These are phyloP conservation scores for Gulo gulo DNA, from an alignment of 2,113 vertebrate species.

Conservation along the genomic window DNA sequence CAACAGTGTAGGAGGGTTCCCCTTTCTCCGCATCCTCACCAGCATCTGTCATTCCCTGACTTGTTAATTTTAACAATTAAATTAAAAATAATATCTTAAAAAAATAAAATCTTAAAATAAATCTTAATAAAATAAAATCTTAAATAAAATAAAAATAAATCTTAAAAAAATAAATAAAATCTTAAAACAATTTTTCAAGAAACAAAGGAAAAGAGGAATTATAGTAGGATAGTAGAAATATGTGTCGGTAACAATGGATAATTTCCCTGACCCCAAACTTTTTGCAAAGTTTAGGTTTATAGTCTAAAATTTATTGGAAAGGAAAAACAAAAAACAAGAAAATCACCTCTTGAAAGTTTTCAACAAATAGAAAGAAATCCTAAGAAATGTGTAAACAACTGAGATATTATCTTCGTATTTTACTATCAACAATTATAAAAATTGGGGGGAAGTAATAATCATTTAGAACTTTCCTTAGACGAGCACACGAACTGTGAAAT, in stretches of 20 bases:
- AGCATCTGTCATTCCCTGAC: too few relatives aligned
- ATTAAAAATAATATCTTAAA: neutral
- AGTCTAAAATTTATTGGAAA: neutral
- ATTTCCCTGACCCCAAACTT: neutral
- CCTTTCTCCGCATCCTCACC: too few relatives aligned
- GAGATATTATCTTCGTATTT: neutral
- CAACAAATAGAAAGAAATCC: neutral
- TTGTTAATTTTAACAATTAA: too few relatives aligned
- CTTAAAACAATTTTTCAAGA: neutral
- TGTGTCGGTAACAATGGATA: neutral
- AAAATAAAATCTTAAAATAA: neutral
- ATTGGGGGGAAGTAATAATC: neutral
- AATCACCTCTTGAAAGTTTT: neutral
- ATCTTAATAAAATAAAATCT: neutral
- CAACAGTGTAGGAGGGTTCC: too few relatives aligned
- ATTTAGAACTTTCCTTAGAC: neutral
- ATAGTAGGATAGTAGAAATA: neutral
- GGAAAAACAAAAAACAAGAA: neutral
- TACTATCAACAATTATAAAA: neutral
- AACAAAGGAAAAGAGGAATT: neutral
- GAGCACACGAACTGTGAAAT: neutral
- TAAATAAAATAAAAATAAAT: neutral
- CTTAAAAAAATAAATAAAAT: neutral
- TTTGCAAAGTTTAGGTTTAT: neutral
- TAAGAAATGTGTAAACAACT: neutral